Evolutionary conservation across 2,113 vertebrate species (phyloP).

Genomic region (Solenodon paradoxus): DNA sequence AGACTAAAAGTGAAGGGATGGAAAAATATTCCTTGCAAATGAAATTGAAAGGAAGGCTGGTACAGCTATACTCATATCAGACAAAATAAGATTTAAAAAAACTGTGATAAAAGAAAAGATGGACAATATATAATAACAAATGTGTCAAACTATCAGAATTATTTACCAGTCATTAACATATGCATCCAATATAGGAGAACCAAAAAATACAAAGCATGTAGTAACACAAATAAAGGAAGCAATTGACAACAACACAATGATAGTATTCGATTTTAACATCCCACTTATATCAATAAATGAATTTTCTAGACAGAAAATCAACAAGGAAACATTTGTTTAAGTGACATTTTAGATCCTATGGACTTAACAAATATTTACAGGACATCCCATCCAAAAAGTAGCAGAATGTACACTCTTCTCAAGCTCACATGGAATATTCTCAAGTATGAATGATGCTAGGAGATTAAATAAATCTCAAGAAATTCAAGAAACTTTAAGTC

Average conservation of each 20-base stretch:
- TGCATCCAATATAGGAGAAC: not conserved
- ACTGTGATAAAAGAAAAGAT: not conserved
- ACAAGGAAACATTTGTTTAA: too few relatives aligned
- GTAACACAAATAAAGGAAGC: not conserved
- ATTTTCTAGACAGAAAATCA: not conserved
- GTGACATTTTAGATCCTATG: not conserved
- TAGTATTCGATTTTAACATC: not conserved
- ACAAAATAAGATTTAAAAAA: not conserved
- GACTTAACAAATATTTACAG: too few relatives aligned
- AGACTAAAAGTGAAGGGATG: too few relatives aligned
- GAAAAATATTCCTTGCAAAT: too few relatives aligned
- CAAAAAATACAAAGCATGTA: not conserved
- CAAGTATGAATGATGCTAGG: too few relatives aligned
- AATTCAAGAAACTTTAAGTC: too few relatives aligned
- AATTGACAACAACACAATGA: not conserved
- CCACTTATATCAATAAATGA: not conserved
- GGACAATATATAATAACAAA: not conserved
- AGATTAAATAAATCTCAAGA: too few relatives aligned
- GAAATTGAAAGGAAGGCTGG: too few relatives aligned
- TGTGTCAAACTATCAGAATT: not conserved
- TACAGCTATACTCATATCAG: too few relatives aligned
- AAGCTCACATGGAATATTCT: too few relatives aligned
- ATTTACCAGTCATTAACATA: not conserved
- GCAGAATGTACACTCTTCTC: too few relatives aligned
- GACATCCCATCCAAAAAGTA: too few relatives aligned